phyloP scores from a whole-genome alignment of 2,113 vertebrate genomes.

The Zapus hudsonius region DNA sequence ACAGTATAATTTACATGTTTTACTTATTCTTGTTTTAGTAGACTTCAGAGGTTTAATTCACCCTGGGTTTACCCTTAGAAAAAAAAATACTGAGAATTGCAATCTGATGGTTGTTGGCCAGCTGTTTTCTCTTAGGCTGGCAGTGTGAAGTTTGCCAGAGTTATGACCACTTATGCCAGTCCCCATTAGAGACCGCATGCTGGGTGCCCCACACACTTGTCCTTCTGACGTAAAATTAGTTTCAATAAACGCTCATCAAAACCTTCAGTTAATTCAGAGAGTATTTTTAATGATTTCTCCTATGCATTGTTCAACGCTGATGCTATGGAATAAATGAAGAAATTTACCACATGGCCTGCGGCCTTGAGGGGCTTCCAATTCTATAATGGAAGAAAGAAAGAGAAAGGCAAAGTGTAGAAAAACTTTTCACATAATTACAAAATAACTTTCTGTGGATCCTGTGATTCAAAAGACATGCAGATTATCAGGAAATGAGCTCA shows the following conservation, averaged over 20 bases:
- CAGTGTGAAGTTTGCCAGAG: conserved; percentile 73
- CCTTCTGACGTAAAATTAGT: conserved; percentile 44
- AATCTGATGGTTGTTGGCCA: conserved; percentile 65
- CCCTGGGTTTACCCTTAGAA: conserved; percentile 76
- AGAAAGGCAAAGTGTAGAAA: not conserved
- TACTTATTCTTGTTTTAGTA: conserved; percentile 81
- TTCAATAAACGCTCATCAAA: conserved; percentile 50
- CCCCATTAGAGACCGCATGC: not conserved
- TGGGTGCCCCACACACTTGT: not conserved
- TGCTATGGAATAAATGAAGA: not conserved
- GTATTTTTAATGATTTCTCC: conserved; percentile 8
- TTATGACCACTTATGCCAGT: not conserved
- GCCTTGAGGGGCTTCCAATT: not conserved
- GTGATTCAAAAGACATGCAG: not conserved
- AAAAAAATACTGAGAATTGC: conserved; percentile 77
- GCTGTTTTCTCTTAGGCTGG: conserved; percentile 73
- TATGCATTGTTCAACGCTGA: not conserved
- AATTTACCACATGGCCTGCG: not conserved
- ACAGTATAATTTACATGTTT: conserved; percentile 83
- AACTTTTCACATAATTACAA: not conserved
- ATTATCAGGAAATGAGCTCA: not conserved
- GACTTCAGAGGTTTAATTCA: conserved; percentile 81
- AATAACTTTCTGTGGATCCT: not conserved
- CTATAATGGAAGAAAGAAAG: not conserved
- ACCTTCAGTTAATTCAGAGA: conserved; percentile 23